These are phyloP conservation scores for Smutsia temminckii DNA, from an alignment of 2,797 vertebrate genomes.

Conservation along the genomic window DNA sequence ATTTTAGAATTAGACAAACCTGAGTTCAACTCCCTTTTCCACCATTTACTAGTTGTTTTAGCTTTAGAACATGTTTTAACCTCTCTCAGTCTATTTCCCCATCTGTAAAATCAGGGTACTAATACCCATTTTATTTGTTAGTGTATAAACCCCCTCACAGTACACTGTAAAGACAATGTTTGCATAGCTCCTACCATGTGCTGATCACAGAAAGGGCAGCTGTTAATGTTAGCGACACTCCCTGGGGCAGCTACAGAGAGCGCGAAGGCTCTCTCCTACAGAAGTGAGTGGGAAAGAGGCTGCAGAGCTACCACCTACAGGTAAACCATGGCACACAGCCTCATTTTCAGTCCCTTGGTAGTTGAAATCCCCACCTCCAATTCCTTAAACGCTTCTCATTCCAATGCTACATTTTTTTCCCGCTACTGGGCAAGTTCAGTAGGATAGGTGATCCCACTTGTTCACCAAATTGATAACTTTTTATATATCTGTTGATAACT, in stretches of 20 bases:
- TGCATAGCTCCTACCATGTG: background rate
- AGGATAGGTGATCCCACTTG: background rate
- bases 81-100: background rate
- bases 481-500: background rate
- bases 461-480: background rate
- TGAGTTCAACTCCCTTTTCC: background rate
- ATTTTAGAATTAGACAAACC: background rate
- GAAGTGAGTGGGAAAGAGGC: background rate
- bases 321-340: background rate
- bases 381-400: background rate
- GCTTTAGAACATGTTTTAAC: background rate
- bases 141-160: slow-evolving; percentile 6
- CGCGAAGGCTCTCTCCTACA: background rate
- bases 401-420: background rate
- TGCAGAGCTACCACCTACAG: background rate
- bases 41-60: background rate
- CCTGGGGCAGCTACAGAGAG: background rate
- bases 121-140: background rate
- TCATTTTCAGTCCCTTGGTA: background rate
- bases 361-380: background rate
- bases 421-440: background rate
- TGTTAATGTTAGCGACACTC: background rate
- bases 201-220: background rate
- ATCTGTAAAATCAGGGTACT: slow-evolving; percentile 27
- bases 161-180: background rate